Percentiles rank a stretch among this genome's conserved stretches.
phyloP scores from a whole-genome alignment of 2,113 vertebrate genomes.

The Ptilorrhoa leucosticta region DNA sequence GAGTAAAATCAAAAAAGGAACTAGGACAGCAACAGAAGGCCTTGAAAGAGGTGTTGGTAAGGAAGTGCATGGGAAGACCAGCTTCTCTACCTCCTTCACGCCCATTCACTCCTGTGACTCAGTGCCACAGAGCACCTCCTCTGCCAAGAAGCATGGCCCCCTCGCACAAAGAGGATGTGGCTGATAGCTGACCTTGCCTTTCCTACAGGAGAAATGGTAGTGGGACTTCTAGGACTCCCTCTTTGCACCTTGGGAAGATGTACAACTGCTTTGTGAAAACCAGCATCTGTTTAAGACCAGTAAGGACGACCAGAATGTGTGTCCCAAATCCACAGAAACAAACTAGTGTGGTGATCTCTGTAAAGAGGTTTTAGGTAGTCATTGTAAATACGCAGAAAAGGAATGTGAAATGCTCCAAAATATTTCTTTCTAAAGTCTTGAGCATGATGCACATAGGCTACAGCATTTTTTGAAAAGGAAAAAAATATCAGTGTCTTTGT shows the following conservation, averaged over 20 bases:
- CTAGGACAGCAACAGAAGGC: neutral
- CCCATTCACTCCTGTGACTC: neutral
- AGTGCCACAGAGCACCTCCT: neutral
- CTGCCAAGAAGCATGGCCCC: neutral
- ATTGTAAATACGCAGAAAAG: neutral
- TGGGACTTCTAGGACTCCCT: neutral
- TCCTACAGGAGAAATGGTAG: neutral
- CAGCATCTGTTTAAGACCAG: neutral
- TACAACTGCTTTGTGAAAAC: neutral
- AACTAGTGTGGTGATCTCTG: neutral
- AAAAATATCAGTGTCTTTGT: neutral
- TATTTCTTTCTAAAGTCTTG: neutral
- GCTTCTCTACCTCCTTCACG: neutral
- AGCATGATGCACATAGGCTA: neutral
- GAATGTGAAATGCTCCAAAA: neutral
- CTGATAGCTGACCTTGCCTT: neutral
- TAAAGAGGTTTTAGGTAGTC: neutral
- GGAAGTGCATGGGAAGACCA: neutral
- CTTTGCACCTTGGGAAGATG: neutral
- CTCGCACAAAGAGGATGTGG: neutral
- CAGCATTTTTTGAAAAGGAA: neutral
- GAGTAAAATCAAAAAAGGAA: neutral
- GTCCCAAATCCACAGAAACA: neutral
- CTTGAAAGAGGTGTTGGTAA: neutral
- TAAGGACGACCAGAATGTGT: neutral